A percentile compares a stretch with the other conserved stretches of the same genome.
phyloP scores from a whole-genome alignment of 2,113 vertebrate genomes.

The Corythoichthys intestinalis region DNA sequence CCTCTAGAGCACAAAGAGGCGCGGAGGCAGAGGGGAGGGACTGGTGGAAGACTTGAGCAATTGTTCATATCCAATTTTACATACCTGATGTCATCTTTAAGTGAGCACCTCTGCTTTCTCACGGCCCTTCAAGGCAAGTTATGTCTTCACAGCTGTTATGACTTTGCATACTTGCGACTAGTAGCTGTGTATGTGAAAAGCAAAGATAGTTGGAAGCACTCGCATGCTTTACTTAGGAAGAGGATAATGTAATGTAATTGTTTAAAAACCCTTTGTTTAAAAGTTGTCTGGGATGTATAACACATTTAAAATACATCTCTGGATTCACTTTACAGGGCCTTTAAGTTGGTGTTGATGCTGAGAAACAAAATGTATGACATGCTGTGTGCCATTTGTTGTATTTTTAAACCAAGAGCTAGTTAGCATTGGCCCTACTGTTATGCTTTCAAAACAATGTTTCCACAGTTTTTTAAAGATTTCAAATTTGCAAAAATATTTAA shows the following conservation, averaged over 20 bases:
- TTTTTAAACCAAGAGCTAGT: no score
- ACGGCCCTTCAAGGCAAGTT: constrained; percentile 25
- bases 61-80: constrained; percentile 37
- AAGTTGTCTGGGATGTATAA: no score
- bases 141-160: constrained; percentile 18
- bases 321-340: no score
- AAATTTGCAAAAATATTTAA: no score
- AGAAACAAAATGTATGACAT: no score
- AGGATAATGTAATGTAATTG: not conserved
- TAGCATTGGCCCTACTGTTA: no score
- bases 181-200: not conserved
- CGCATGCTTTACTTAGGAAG: not conserved
- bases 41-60: constrained; percentile 36
- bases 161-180: not conserved
- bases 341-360: no score
- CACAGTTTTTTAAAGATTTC: no score
- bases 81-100: constrained; percentile 48
- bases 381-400: no score
- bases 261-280: no score
- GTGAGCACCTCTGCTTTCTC: constrained; percentile 24
- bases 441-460: no score
- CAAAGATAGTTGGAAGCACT: not conserved
- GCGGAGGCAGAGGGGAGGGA: constrained; percentile 13
- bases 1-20: constrained; percentile 23
- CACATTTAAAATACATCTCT: no score